Conservation (phyloP, 1,140 invertebrate species). For the Gryon sp. region DNA sequence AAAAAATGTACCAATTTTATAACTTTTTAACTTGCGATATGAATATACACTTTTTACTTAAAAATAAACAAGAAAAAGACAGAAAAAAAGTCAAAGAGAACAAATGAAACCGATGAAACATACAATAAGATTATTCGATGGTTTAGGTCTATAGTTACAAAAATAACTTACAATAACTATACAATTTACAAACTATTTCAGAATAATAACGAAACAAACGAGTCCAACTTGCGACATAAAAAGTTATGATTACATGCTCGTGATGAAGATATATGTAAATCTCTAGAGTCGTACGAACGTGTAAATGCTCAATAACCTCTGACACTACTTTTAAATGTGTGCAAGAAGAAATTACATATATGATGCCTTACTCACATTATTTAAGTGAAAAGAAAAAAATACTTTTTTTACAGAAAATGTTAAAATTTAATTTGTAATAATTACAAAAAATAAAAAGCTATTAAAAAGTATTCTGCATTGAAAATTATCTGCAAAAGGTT, state of each 20-base stretch:
- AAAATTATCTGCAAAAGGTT: no score
- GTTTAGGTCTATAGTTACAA: no score
- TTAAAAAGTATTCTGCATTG: no score
- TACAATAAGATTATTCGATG: neutral
- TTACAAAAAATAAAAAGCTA: neutral
- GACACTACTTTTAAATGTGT: constrained; percentile 3
- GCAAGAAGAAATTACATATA: constrained; percentile 17
- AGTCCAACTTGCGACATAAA: constrained; percentile 6
- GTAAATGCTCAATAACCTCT: constrained; percentile 30
- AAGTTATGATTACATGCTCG: constrained; percentile 20
- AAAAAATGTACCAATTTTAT: no score
- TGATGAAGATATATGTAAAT: constrained; percentile 6
- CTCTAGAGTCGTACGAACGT: constrained; percentile 12
- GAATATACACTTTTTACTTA: no score
- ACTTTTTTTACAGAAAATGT: no score
- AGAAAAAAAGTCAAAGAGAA: no score
- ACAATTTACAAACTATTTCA: constrained; percentile 8
- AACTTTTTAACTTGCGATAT: no score
- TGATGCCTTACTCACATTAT: constrained; percentile 11
- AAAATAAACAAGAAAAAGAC: no score
- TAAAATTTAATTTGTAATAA: neutral
- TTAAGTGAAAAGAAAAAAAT: neutral
- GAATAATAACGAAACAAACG: constrained; percentile 22
- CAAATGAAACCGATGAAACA: neutral
- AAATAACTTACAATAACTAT: no score